Percentiles rank a stretch among this genome's conserved stretches.
phyloP scores from a whole-genome alignment of 2,888 invertebrate genomes.

The Phaonia tiefii region DNA sequence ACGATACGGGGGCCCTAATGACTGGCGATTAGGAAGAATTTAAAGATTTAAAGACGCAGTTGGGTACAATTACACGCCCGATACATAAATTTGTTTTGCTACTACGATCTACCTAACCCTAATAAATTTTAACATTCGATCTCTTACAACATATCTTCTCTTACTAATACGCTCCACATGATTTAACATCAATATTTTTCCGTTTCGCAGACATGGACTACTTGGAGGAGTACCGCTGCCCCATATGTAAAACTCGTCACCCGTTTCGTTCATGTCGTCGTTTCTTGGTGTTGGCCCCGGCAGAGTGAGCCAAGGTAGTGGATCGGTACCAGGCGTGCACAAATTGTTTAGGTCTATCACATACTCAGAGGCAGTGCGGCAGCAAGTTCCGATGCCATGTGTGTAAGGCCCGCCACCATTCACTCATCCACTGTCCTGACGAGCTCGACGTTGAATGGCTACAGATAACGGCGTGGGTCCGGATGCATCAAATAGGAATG shows the following conservation, averaged over 20 bases:
- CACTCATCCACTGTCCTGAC: background rate
- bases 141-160: background rate
- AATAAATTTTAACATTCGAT: background rate
- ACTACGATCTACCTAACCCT: background rate
- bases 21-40: conserved; percentile 50
- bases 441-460: background rate
- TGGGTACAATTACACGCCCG: conserved; percentile 8
- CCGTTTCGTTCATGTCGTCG: background rate
- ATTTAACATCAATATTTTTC: background rate
- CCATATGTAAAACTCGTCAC: background rate
- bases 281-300: background rate
- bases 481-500: background rate
- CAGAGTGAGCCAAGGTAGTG: background rate
- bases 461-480: background rate
- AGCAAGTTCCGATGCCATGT: background rate
- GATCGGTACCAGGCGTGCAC: background rate
- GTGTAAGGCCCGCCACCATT: background rate
- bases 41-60: conserved; percentile 11
- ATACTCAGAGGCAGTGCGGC: background rate
- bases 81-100: conserved; percentile 32
- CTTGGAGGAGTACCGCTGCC: conserved; percentile 7
- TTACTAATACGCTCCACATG: background rate
- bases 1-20: conserved; percentile 9
- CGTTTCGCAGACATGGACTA: background rate
- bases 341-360: background rate